Evolutionary conservation across 1,140 invertebrate genomes (phyloP), one percentile per base, ranked within the genome.

Genomic region (Bombus ignitus): DNA sequence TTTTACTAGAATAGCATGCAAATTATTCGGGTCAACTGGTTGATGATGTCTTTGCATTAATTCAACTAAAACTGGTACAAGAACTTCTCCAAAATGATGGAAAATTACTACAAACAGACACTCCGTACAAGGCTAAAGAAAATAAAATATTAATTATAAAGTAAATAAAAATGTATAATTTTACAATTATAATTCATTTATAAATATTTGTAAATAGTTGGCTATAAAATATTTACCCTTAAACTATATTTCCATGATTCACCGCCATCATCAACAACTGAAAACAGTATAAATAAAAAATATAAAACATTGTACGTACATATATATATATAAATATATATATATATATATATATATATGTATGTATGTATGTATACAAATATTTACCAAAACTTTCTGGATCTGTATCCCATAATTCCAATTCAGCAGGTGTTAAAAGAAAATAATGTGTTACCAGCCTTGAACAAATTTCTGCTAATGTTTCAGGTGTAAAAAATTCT

Each of bases 161-260:
- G 78, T 72, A 73, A 87, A 71, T 72, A 10, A 6, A 35, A 89
- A 72, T 74, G 39, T 10, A 62, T 47, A 37, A 72, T 42, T 62
- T 66, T 66, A 66, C 32, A 66, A 79, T 22, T 53, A 82, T 65
- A 78, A 13, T 35, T 37, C 44, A 76, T 65, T 77, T 66, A 66
- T 66, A 66, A 32, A 66, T 35, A 66, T 32, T 72, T 68, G 44
- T 83, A 37, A 79, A 71, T 57, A 79, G 53, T 79, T 9, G 59
- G 0, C 80, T 65, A 65, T 75, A 59, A 47, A 68, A 82, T 73
- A 95, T 95, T 96, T 95, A 98, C 98, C 96, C 97, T 96, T 72
- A 99, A 95, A 91, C 97, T 98, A 93, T 98, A 99, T 93, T 98
- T 99, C 97, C 98, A 99, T 66, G 97, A 97, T 94, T 99, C 98